These are phyloP conservation scores for Anticlea derivata DNA, from an alignment of 2,888 invertebrate species.

Conservation along the genomic window DNA sequence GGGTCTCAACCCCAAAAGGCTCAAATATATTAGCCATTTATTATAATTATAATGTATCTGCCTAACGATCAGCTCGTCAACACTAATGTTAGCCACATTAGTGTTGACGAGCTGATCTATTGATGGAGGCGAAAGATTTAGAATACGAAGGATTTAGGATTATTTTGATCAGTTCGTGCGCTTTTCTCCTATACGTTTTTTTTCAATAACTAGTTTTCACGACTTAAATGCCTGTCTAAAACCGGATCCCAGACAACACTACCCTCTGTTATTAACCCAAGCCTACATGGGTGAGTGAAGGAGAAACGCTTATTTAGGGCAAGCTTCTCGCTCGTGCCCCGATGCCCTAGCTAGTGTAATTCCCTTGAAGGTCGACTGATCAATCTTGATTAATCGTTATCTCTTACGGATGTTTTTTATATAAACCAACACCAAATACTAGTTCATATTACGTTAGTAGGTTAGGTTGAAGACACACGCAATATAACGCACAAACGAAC, in stretches of 20 bases:
- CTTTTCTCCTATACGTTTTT: too few species aligned
- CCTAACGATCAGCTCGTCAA: too few species aligned
- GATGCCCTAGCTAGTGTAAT: constrained; percentile 20
- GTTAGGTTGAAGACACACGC: background rate
- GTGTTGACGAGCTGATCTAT: too few species aligned
- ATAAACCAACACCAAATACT: background rate
- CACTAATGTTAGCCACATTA: too few species aligned
- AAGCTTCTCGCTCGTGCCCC: constrained; percentile 30
- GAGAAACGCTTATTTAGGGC: constrained; percentile 52
- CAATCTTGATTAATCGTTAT: constrained; percentile 64
- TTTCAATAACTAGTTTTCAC: too few species aligned
- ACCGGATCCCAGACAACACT: constrained; percentile 22
- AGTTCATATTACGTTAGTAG: background rate
- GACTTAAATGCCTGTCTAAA: too few species aligned
- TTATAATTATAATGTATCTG: too few species aligned
- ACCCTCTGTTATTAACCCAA: constrained; percentile 36
- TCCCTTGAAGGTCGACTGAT: constrained; percentile 49
- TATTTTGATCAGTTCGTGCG: too few species aligned
- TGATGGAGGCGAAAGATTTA: too few species aligned
- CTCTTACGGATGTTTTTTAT: constrained; percentile 36
- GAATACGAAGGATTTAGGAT: too few species aligned
- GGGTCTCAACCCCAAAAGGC: too few species aligned
- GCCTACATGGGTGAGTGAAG: constrained; percentile 45
- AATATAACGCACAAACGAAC: background rate
- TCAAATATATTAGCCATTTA: too few species aligned